These are phyloP conservation scores for Meganola albula DNA, from an alignment of 2,888 invertebrate species.

Conservation along the genomic window DNA sequence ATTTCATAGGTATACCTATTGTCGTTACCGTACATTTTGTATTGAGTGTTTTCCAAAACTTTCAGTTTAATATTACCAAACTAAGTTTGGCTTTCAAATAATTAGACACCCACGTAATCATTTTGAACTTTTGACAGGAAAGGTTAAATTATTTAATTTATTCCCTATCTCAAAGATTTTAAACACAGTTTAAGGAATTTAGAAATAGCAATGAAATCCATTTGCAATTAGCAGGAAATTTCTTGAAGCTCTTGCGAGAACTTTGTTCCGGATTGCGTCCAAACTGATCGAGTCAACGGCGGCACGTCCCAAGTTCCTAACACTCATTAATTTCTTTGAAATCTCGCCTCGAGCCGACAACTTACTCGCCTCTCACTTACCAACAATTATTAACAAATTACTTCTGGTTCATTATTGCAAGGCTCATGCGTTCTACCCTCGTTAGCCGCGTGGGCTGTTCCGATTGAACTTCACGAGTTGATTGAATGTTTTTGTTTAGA, in stretches of 20 bases:
- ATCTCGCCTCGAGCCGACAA: slow-evolving; percentile 59
- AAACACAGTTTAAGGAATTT: too few relatives aligned
- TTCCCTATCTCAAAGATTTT: too few relatives aligned
- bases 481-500: slow-evolving; percentile 45
- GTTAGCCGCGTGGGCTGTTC: slow-evolving; percentile 35
- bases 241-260: slow-evolving; percentile 55
- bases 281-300: slow-evolving; percentile 70
- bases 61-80: too few relatives aligned
- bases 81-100: too few relatives aligned
- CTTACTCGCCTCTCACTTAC: slow-evolving; percentile 57
- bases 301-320: slow-evolving; percentile 72
- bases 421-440: slow-evolving; percentile 38
- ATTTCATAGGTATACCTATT: too few relatives aligned
- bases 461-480: slow-evolving; percentile 38
- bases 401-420: slow-evolving; percentile 60
- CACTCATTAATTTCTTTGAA: slow-evolving; percentile 76
- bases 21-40: too few relatives aligned
- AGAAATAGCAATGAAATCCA: slow-evolving; percentile 26
- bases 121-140: too few relatives aligned
- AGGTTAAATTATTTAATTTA: too few relatives aligned
- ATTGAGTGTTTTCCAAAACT: too few relatives aligned
- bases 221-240: slow-evolving; percentile 64
- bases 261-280: slow-evolving; percentile 75
- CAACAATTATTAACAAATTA: slow-evolving; percentile 71
- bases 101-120: too few relatives aligned